phyloP scores from a whole-genome alignment of 2,113 vertebrate genomes.

The Condylura cristata region DNA sequence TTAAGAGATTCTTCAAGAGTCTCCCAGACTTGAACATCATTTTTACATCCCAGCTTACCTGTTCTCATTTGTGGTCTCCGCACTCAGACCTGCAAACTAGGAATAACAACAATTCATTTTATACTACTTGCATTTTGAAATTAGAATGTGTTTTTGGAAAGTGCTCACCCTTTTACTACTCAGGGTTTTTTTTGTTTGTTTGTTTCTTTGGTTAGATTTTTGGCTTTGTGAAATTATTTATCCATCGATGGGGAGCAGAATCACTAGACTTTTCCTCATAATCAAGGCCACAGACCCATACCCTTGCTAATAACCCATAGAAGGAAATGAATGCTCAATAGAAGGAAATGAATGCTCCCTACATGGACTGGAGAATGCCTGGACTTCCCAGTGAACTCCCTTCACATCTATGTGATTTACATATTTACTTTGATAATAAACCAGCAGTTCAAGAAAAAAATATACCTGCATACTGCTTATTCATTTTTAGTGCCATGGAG shows the following conservation, averaged over 20 bases:
- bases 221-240: neutral
- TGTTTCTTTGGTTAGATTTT: neutral
- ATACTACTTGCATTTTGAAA: neutral
- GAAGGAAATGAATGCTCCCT: neutral
- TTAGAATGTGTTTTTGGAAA: neutral
- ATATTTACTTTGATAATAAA: constrained; percentile 43
- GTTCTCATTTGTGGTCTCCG: neutral
- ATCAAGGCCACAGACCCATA: neutral
- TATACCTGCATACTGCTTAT: neutral
- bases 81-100: neutral
- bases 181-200: neutral
- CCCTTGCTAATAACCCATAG: neutral
- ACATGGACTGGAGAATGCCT: neutral
- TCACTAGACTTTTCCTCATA: neutral
- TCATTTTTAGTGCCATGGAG: neutral
- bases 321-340: neutral
- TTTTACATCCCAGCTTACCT: neutral
- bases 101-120: neutral
- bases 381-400: neutral
- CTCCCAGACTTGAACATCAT: neutral
- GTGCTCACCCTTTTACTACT: neutral
- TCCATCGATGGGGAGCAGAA: neutral
- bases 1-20: neutral
- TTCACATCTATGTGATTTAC: neutral
- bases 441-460: neutral